Percentiles rank a stretch among this genome's conserved stretches.
Evolutionary conservation across 2,888 invertebrate genomes (phyloP).

Genomic region (Thera britannica): DNA sequence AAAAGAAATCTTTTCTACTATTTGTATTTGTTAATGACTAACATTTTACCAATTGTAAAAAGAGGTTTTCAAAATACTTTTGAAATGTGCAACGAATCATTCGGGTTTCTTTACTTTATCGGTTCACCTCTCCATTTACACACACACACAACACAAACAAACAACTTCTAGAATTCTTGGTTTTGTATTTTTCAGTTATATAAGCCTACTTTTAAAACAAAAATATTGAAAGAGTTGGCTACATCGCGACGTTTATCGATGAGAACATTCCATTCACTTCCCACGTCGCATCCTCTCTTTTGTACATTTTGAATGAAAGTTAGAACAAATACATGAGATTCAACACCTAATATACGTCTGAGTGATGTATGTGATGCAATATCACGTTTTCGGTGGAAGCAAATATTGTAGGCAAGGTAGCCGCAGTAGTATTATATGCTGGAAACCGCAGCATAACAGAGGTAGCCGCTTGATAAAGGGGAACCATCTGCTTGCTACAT

Average conservation of each 20-base stretch:
- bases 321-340: not conserved
- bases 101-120: slow-evolving; percentile 5
- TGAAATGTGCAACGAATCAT: not conserved
- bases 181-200: not conserved
- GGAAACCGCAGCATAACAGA: too few species aligned
- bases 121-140: slow-evolving; percentile 4
- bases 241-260: slow-evolving; percentile 2
- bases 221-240: not conserved
- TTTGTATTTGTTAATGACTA: slow-evolving; percentile 53
- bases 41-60: slow-evolving; percentile 41
- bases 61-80: slow-evolving; percentile 27
- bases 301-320: slow-evolving; percentile 6
- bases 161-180: slow-evolving; percentile 4
- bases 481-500: too few species aligned
- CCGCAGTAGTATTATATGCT: too few species aligned
- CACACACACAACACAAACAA: slow-evolving; percentile 2
- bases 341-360: too few species aligned
- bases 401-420: too few species aligned
- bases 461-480: too few species aligned
- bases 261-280: slow-evolving; percentile 9
- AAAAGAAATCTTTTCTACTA: not conserved
- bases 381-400: too few species aligned
- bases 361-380: too few species aligned
- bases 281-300: slow-evolving; percentile 9
- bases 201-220: not conserved